phyloP scores from a whole-genome alignment of 2,113 vertebrate species.

The Dryoscopus gambensis region DNA sequence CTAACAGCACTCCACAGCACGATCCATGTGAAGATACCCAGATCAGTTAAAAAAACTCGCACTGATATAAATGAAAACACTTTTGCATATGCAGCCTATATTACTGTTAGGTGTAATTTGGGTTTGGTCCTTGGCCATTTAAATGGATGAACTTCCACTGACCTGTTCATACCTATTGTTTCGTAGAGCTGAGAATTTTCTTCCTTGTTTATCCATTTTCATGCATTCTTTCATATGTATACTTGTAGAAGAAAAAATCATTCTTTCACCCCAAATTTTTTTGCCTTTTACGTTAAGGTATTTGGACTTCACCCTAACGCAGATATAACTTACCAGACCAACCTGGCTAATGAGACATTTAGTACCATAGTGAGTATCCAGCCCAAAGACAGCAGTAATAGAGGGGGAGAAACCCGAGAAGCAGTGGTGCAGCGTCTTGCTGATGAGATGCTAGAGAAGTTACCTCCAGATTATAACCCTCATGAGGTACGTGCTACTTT shows the following conservation, averaged over 20 bases:
- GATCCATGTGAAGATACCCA: not conserved
- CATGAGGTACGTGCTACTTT: constrained; percentile 71
- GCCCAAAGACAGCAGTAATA: constrained; percentile 77
- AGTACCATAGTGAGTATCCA: constrained; percentile 82
- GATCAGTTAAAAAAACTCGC: not conserved
- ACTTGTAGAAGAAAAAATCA: not conserved
- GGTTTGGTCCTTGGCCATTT: not conserved
- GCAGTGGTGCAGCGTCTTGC: constrained; percentile 72
- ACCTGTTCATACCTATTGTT: not conserved
- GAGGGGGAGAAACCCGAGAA: constrained; percentile 79
- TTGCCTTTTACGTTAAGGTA: constrained; percentile 64
- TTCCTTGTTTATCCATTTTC: not conserved
- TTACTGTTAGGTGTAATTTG: not conserved
- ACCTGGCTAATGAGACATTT: constrained; percentile 80
- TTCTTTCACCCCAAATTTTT: not conserved
- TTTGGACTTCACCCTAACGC: constrained; percentile 86
- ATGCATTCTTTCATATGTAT: not conserved
- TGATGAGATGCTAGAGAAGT: constrained; percentile 82
- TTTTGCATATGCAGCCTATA: not conserved
- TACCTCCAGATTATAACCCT: constrained; percentile 79
- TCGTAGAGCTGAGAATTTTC: not conserved
- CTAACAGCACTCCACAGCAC: not conserved
- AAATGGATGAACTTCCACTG: not conserved
- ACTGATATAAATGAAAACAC: not conserved
- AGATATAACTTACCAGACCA: constrained; percentile 85